Evolutionary conservation across 2,888 invertebrate genomes (phyloP).

Genomic region (Drosophila anceps): DNA sequence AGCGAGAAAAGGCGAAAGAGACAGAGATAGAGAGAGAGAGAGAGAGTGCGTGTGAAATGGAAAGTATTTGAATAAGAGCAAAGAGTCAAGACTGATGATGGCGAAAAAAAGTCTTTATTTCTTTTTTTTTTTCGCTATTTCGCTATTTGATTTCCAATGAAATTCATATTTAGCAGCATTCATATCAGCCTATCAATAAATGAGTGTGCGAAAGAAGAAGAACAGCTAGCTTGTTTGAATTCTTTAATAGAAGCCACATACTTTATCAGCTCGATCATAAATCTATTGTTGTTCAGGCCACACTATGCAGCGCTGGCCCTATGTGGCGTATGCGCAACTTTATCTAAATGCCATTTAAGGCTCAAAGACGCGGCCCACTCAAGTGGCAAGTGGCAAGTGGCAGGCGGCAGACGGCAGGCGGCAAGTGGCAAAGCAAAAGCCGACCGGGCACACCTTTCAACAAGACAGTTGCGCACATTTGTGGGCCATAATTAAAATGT

Average conservation of each 20-base stretch:
- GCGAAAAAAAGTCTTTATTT: constrained; percentile 73
- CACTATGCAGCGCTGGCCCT: constrained; percentile 35
- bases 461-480: constrained; percentile 60
- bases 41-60: not conserved
- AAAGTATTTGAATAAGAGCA: not conserved
- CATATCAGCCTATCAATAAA: constrained; percentile 74
- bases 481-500: constrained; percentile 83
- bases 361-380: constrained; percentile 50
- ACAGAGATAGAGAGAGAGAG: not conserved
- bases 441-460: constrained; percentile 57
- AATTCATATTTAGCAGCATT: constrained; percentile 70
- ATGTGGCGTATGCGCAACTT: constrained; percentile 52
- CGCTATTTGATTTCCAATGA: constrained; percentile 73
- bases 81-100: constrained; percentile 28
- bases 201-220: constrained; percentile 29
- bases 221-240: not conserved
- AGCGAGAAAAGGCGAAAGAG: not conserved
- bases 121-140: constrained; percentile 41
- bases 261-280: constrained; percentile 65
- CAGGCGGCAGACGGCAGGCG: constrained; percentile 25
- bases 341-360: constrained; percentile 81
- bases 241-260: not conserved
- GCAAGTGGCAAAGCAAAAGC: constrained; percentile 31
- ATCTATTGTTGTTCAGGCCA: constrained; percentile 62
- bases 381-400: constrained; percentile 33